Conservation (phyloP, 53 echinoderm and acorn worm genomes). For the Astropecten irregularis region DNA sequence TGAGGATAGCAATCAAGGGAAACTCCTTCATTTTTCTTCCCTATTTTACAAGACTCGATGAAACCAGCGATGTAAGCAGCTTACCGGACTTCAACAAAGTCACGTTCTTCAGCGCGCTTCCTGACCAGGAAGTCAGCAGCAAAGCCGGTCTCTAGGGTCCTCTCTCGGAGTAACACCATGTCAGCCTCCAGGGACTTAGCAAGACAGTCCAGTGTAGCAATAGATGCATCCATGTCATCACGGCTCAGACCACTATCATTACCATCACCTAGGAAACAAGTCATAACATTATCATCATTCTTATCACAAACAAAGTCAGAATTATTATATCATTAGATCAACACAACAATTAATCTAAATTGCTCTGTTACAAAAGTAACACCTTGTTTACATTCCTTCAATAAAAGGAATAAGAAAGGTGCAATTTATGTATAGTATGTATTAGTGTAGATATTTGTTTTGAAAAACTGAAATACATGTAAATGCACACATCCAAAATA, state of each 20-base stretch:
- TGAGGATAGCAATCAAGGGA: too few species aligned
- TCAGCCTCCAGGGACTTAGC: slow-evolving; percentile 77
- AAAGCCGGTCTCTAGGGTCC: slow-evolving; percentile 60
- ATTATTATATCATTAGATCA: neutral
- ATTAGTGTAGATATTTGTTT: too few species aligned
- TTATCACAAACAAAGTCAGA: neutral
- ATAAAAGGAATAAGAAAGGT: too few species aligned
- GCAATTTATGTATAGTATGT: too few species aligned
- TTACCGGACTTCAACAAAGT: slow-evolving; percentile 96
- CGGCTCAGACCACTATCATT: slow-evolving; percentile 78
- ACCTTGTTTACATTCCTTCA: too few species aligned
- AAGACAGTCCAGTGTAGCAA: slow-evolving; percentile 80
- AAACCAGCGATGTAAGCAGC: too few species aligned
- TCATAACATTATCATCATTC: too few species aligned
- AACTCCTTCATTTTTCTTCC: too few species aligned
- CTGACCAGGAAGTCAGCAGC: slow-evolving; percentile 86
- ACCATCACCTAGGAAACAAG: slow-evolving; percentile 67
- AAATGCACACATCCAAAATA: neutral
- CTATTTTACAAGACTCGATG: too few species aligned
- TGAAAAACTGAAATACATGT: too few species aligned
- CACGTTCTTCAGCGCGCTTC: slow-evolving; percentile 83
- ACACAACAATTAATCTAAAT: neutral
- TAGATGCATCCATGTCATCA: slow-evolving; percentile 88
- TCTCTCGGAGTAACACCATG: slow-evolving; percentile 79
- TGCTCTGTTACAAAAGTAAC: too few species aligned